phyloP scores from a whole-genome alignment of 2,113 vertebrate species.

The Cryptotis parvus region DNA sequence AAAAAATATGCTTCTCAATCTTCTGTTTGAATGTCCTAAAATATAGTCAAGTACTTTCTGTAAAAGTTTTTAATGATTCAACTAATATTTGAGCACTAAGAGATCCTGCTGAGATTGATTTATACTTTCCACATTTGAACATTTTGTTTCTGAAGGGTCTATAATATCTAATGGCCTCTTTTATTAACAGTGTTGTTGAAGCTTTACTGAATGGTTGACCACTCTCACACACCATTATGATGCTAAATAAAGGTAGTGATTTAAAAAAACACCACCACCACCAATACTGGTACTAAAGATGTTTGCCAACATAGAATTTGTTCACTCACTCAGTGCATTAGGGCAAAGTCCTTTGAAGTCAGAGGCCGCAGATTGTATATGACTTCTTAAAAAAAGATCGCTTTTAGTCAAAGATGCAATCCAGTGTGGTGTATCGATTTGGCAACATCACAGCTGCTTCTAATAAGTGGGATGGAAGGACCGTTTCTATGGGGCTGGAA shows the following conservation, averaged over 20 bases:
- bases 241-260: constrained; percentile 76
- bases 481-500: constrained; percentile 93
- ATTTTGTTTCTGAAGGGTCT: neutral
- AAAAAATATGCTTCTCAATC: no score
- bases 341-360: constrained; percentile 91
- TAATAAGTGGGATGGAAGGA: constrained; percentile 95
- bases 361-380: constrained; percentile 94
- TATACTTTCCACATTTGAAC: constrained; percentile 46
- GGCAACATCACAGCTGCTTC: constrained; percentile 95
- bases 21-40: neutral
- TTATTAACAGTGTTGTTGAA: constrained; percentile 38
- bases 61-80: constrained; percentile 37
- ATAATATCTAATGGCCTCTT: constrained; percentile 15
- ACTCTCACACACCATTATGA: constrained; percentile 56
- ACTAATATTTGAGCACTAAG: constrained; percentile 1
- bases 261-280: constrained; percentile 65
- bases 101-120: constrained; percentile 3
- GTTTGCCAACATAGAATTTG: constrained; percentile 87
- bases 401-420: constrained; percentile 96
- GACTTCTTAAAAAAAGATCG: constrained; percentile 88
- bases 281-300: constrained; percentile 73
- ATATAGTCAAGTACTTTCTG: neutral
- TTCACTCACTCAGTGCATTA: constrained; percentile 88
- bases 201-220: constrained; percentile 28
- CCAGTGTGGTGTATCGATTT: constrained; percentile 94